Conservation (phyloP, 1,140 invertebrate genomes). For the Trachelipus rathkii region DNA sequence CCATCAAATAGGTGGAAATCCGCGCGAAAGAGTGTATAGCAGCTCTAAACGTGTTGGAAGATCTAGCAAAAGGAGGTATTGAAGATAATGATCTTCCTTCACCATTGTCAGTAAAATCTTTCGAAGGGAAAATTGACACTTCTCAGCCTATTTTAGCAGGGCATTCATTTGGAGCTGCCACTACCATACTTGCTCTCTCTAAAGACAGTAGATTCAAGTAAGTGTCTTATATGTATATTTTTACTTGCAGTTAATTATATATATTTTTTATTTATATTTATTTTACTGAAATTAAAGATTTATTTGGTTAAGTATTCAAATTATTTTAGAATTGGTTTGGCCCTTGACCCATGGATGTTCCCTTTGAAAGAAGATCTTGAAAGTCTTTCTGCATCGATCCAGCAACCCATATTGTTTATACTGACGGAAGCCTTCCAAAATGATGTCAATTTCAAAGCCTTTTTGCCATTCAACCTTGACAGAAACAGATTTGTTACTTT, state of each 20-base stretch:
- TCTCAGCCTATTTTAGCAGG: constrained; percentile 57
- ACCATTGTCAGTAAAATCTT: constrained; percentile 49
- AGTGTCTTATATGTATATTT: constrained; percentile 45
- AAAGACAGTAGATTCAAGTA: constrained; percentile 58
- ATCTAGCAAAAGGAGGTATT: constrained; percentile 57
- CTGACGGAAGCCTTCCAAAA: constrained; percentile 67
- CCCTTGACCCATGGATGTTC: constrained; percentile 67
- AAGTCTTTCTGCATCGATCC: constrained; percentile 52
- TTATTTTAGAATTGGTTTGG: constrained; percentile 54
- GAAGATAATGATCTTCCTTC: constrained; percentile 56
- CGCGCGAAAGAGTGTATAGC: constrained; percentile 57
- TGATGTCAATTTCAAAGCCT: constrained; percentile 57
- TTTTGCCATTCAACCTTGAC: constrained; percentile 52
- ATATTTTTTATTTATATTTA: too few species aligned
- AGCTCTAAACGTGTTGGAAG: constrained; percentile 56
- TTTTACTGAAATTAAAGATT: not conserved
- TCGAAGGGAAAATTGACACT: constrained; percentile 58
- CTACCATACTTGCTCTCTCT: constrained; percentile 57
- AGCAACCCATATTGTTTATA: constrained; percentile 60
- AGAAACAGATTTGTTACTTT: constrained; percentile 46
- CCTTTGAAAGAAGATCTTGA: constrained; percentile 58
- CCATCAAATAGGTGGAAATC: constrained; percentile 52
- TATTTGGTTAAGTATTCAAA: not conserved
- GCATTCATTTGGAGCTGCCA: constrained; percentile 66
- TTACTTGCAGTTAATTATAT: not conserved